Base-by-base conservation (phyloP, 2,113 vertebrate genomes). In the Oryzias javanicus region DNA sequence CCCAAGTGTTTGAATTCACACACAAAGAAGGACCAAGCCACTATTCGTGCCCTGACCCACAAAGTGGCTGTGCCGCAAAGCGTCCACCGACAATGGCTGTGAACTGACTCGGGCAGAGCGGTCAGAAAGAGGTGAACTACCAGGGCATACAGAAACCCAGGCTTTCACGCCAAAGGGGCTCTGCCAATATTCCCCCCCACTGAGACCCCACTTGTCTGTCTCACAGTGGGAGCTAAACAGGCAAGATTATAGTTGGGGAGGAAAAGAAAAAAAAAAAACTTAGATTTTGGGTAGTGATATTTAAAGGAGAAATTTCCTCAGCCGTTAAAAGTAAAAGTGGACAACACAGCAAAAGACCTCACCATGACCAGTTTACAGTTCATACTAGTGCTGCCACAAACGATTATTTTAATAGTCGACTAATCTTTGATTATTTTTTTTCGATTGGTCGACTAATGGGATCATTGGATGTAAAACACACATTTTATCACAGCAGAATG, bases 1-100 rank as follows among this genome's bases (percentile, higher is more conserved):
- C 68, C 74, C 40, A n/a, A 25, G 10, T 65, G 46, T 44, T 42
- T 60, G 59, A 67, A 60, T 81, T 79, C 64, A 72, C 70, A 82
- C 63, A 59, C 54, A 72, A 42, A 56, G 64, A 73, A 52, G 20
- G 58, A 63, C 63, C 57, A 35, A 35, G 35, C 35, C 35, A 12
- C 72, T 74, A 61, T 49, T 58, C 47, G 72, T 63, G 66, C 67
- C 40, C 58, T 59, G 57, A 74, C 70, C 56, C 72, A 67, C 55
- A 66, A 61, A 48, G 58, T 27, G 49, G 53, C 63, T 42, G 55
- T 10, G 44, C 24, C 49, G 54, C 59, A 29, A 49, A 50, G 46
- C 70, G 78, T 61, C 59, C 19, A 55, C 17, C 59, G 45, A 67
- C 68, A 74, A 59, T 55, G 45, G 61, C 55, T 14, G 5, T 42